Conservation (phyloP, 64 coral and sea anemone species). For the Pachyseris speciosa region DNA sequence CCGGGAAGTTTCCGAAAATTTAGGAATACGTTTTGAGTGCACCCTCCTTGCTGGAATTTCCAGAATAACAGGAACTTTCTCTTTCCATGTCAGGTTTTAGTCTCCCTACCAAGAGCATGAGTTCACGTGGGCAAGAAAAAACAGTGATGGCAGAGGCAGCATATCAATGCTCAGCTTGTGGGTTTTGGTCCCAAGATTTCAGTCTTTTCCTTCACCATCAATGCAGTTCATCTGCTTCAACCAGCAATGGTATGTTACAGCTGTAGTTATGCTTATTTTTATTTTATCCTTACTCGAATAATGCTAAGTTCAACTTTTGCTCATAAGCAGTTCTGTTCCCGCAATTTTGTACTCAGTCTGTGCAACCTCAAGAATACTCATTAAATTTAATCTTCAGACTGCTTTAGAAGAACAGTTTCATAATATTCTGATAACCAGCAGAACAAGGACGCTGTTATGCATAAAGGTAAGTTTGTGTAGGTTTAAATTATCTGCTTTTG, state of each 20-base stretch:
- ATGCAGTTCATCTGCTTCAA: slow-evolving; percentile 8
- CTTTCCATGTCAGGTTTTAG: background rate
- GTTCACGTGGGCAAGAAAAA: slow-evolving; percentile 13
- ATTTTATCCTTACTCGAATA: background rate
- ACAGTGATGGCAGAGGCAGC: background rate
- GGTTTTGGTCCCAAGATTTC: background rate
- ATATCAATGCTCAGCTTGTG: slow-evolving; percentile 12
- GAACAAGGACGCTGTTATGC: slow-evolving; percentile 3
- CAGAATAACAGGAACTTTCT: background rate
- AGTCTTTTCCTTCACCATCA: slow-evolving; percentile 22
- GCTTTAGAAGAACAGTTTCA: background rate
- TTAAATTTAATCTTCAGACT: slow-evolving; percentile 15
- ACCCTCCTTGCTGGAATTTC: background rate
- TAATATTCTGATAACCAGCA: background rate
- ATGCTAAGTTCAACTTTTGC: background rate
- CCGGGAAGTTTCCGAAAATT: too few relatives aligned
- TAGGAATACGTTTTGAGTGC: too few relatives aligned
- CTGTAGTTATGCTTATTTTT: background rate
- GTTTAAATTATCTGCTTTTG: too few relatives aligned
- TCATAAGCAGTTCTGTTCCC: slow-evolving; percentile 2
- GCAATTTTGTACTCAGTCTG: background rate
- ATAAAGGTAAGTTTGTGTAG: too few relatives aligned
- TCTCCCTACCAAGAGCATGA: slow-evolving; percentile 10
- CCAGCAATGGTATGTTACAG: slow-evolving; percentile 12
- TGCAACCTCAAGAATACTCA: background rate